Evolutionary conservation across 1,140 invertebrate genomes (phyloP).

Genomic region (Caenorhabditis inopinata): DNA sequence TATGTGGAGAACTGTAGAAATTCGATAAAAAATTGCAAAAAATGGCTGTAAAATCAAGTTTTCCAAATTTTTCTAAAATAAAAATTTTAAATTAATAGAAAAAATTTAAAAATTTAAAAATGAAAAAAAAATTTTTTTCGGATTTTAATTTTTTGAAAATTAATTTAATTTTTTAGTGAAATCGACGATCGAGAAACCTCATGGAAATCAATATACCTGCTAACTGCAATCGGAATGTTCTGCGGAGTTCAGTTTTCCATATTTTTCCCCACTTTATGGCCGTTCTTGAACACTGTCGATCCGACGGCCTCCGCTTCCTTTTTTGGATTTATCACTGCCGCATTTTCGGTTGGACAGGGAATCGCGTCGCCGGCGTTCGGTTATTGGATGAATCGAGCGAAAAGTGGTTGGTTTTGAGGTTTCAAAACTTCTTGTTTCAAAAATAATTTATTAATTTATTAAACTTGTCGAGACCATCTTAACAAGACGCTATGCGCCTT

Average conservation of each 20-base stretch:
- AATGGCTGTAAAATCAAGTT: no score
- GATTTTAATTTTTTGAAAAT: no score
- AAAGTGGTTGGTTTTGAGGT: background rate
- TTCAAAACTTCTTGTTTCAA: no score
- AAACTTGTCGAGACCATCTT: no score
- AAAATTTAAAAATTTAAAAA: no score
- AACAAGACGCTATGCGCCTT: no score
- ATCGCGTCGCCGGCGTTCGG: constrained; percentile 29
- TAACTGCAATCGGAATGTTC: constrained; percentile 30
- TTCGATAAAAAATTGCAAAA: no score
- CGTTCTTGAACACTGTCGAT: constrained; percentile 33
- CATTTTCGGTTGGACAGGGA: constrained; percentile 34
- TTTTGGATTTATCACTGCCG: constrained; percentile 38
- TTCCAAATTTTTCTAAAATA: no score
- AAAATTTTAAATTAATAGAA: no score
- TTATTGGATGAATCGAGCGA: constrained; percentile 38
- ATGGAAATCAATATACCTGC: constrained; percentile 33
- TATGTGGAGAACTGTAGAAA: no score
- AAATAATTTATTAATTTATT: no score
- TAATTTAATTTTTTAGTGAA: background rate
- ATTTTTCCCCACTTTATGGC: constrained; percentile 38
- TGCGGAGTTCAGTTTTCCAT: constrained; percentile 40
- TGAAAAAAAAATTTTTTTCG: no score
- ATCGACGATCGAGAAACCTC: background rate
- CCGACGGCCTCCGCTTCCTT: constrained; percentile 28